phyloP scores from a whole-genome alignment of 2,113 vertebrate genomes.

The Indicator maculatus region DNA sequence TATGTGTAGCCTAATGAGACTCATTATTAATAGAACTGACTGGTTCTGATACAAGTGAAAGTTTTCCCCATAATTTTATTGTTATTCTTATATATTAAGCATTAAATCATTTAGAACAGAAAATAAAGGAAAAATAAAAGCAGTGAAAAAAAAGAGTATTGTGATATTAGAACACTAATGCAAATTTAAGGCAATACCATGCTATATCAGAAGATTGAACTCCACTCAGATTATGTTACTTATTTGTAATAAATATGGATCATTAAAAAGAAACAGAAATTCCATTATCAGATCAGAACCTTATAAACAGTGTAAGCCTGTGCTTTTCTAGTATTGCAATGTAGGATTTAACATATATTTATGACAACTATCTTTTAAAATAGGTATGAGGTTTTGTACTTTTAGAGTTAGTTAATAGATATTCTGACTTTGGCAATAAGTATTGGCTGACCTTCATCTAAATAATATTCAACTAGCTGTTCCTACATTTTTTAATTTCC shows the following conservation, averaged over 20 bases:
- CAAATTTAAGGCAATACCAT: not conserved
- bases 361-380: not conserved
- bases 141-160: not conserved
- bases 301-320: not conserved
- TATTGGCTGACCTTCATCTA: not conserved
- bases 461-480: not conserved
- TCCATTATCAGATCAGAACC: not conserved
- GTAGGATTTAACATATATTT: not conserved
- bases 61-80: not conserved
- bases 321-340: not conserved
- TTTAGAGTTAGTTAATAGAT: not conserved
- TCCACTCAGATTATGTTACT: not conserved
- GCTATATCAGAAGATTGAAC: not conserved
- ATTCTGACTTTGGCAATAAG: not conserved
- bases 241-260: not conserved
- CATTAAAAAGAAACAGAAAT: not conserved
- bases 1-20: not conserved
- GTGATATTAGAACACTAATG: not conserved
- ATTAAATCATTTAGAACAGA: not conserved
- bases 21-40: constrained; percentile 23
- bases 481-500: not conserved
- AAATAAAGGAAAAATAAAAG: not conserved
- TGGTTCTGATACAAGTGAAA: not conserved
- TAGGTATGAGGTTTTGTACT: not conserved
- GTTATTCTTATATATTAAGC: not conserved